Evolutionary conservation across 2,888 invertebrate genomes (phyloP), one percentile per base, ranked within the genome.

Genomic region (Drosophila sordidula): DNA sequence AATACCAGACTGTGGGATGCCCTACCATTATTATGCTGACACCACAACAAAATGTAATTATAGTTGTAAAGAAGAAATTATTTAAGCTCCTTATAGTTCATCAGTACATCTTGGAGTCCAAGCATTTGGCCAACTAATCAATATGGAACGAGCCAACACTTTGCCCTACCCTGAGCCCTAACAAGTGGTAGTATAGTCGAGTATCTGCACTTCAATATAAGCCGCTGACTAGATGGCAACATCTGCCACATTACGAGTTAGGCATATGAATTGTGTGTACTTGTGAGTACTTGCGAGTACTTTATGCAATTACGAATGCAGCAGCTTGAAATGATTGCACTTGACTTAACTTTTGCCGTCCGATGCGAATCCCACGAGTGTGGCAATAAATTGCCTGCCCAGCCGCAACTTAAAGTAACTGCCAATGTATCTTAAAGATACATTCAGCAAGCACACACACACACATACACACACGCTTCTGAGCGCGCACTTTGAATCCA

Each of bases 281-380:
- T 74, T 66, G 58, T 46, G 65, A 59, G 58, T 62, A 58, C 67
- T 69, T 56, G 47, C 41, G 54, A 68, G 64, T 77, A 72, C 69
- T 71, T 66, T 44, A 69, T 47, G 67, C 59, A 81, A 82, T 71
- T 81, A 66, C 65, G 52, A 66, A 70, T 79, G 87, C 78, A 82
- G 55, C 83, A 85, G 83, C 68, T 87, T 79, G 83, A 75, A 67
- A 66, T 75, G 78, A 84, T 82, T 80, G 86, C 87, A 79, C 86
- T 84, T 73, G 62, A 79, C 36, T 70, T 68, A 42, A 64, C 63
- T 71, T 79, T 67, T 49, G 39, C 52, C 52, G 46, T 52, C 25
- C 50, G 25, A 18, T 42, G 69, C 32, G 50, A 52, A 25, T 55
- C 64, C 45, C 38, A 38, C 16, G 47, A 65, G 46, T 47, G 58